Evolutionary conservation across 1,140 invertebrate species (phyloP).

Genomic region (Lepidurus packardi): DNA sequence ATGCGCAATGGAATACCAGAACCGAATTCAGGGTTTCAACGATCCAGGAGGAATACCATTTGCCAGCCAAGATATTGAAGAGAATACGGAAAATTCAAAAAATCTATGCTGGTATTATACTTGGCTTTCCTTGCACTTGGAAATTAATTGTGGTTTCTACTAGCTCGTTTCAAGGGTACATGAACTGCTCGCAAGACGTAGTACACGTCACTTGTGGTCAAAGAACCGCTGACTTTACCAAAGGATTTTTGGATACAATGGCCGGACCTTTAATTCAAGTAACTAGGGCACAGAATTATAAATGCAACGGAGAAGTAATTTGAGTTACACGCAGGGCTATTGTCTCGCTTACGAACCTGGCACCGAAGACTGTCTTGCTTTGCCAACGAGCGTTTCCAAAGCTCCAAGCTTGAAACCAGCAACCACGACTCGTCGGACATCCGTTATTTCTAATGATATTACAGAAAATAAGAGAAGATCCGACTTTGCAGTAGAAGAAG

Average conservation of each 20-base stretch:
- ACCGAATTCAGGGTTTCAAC: conserved; percentile 29
- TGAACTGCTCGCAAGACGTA: conserved; percentile 40
- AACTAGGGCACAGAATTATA: background rate
- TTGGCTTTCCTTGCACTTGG: background rate
- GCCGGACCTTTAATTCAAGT: conserved; percentile 42
- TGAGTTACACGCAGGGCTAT: conserved; percentile 25
- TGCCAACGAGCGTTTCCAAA: background rate
- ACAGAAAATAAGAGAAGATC: background rate
- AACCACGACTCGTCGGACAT: background rate
- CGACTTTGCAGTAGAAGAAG: background rate
- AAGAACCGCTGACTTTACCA: conserved; percentile 40
- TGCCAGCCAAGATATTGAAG: conserved; percentile 20
- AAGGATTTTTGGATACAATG: conserved; percentile 41
- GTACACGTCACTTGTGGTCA: conserved; percentile 39
- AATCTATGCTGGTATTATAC: conserved; percentile 33
- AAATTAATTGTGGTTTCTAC: background rate
- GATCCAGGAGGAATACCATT: background rate
- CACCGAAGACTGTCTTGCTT: conserved; percentile 3
- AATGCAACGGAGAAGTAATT: background rate
- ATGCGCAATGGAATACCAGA: conserved; percentile 39
- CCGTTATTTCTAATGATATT: background rate
- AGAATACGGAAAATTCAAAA: conserved; percentile 32
- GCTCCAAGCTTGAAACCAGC: background rate
- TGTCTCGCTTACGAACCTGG: conserved; percentile 30
- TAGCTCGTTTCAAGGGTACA: conserved; percentile 41